These are phyloP conservation scores for Potorous gilbertii DNA, from an alignment of 2,797 vertebrate species.

Conservation along the genomic window DNA sequence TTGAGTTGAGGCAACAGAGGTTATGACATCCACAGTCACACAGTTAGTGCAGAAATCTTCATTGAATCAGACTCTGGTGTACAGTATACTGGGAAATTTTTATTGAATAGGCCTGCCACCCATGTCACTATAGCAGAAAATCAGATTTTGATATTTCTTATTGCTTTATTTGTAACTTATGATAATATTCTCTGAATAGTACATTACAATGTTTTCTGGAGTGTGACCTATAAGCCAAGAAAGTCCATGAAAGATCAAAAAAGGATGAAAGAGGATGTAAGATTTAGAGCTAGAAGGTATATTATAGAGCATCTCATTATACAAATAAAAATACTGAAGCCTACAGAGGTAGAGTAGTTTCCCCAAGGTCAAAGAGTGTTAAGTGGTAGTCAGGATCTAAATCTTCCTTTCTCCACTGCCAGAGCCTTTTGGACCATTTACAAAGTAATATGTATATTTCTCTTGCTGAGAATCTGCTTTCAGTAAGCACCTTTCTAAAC, in stretches of 20 bases:
- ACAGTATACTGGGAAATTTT: not conserved
- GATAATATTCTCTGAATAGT: not conserved
- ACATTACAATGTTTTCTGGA: not conserved
- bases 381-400: not conserved
- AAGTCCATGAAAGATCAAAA: not conserved
- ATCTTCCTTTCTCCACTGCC: not conserved
- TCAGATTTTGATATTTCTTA: not conserved
- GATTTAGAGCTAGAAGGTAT: not conserved
- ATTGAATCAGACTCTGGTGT: not conserved
- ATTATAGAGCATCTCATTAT: not conserved
- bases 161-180: not conserved
- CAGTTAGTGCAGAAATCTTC: not conserved
- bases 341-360: not conserved
- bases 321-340: not conserved
- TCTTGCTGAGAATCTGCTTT: not conserved
- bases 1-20: not conserved
- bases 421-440: not conserved
- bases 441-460: not conserved
- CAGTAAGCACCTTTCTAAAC: slow-evolving; percentile 7
- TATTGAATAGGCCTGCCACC: not conserved
- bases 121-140: not conserved
- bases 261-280: not conserved
- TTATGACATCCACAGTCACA: not conserved
- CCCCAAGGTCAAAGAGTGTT: not conserved
- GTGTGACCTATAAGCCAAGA: not conserved